Evolutionary conservation across 1,140 invertebrate genomes (phyloP), one percentile per base, ranked within the genome.

Genomic region (Cecropterus lyciades): DNA sequence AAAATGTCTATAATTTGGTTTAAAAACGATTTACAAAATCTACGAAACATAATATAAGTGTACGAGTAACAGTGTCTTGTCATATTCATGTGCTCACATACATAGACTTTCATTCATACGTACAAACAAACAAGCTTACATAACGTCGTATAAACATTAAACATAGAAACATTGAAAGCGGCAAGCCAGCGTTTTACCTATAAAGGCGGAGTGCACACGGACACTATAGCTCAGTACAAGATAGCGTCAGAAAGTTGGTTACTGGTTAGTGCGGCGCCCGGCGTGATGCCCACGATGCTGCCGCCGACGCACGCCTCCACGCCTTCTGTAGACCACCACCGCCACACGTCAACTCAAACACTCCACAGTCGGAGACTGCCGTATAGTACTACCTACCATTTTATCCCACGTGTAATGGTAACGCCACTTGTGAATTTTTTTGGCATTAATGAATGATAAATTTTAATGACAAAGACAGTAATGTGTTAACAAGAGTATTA

Each of bases 221-320:
- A 84, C 75, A 79, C 71, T 73, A 77, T 57, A 66, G 67, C 62
- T 88, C 85, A 91, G 86, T 91, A 91, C 66, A 88, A 85, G 72
- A 91, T 90, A 90, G 89, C 87, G 80, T 91, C 85, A 79, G 89
- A 89, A 84, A 91, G 83, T 81, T 83, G 81, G 84, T 91, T 92
- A 93, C 92, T 92, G 85, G 92, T 93, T 84, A 93, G 84, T 82
- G 92, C 91, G 75, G 91, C 90, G 84, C 89, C 89, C 76, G 92
- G 92, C 71, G 92, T 92, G 83, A 93, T 93, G 74, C 92, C 92
- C 70, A 93, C 89, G 83, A 93, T 93, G 87, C 91, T 92, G 77
- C 92, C 92, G 79, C 92, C 92, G 67, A 93, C 92, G 81, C 92
- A 93, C 84, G 84, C 87, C 85, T 93, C 92, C 82, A 93, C 92